Conservation (phyloP, 2,888 invertebrate species). For the Diplazon laetatorius region DNA sequence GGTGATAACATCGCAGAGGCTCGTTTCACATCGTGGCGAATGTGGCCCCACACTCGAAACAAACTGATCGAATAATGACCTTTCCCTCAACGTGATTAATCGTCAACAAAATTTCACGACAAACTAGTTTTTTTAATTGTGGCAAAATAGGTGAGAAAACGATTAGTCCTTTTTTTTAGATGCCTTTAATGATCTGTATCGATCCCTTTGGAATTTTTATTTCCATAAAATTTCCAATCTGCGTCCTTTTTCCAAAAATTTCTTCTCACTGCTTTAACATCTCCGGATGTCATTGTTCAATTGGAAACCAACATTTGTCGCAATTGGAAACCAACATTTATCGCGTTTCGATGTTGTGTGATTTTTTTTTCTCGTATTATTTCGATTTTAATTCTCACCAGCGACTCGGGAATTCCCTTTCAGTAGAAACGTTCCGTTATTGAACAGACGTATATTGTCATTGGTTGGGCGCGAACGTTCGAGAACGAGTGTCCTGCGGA, state of each 20-base stretch:
- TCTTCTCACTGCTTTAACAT: too few relatives aligned
- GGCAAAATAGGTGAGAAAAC: too few relatives aligned
- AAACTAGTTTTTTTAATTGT: constrained; percentile 21
- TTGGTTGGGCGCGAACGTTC: constrained; percentile 2
- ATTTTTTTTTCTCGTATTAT: too few relatives aligned
- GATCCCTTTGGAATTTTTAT: too few relatives aligned
- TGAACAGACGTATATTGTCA: constrained; percentile 20
- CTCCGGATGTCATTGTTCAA: too few relatives aligned
- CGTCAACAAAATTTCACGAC: constrained; percentile 47
- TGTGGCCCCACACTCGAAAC: constrained; percentile 43
- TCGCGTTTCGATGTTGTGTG: too few relatives aligned
- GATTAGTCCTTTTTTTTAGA: too few relatives aligned
- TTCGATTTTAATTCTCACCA: not conserved
- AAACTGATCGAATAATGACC: constrained; percentile 14
- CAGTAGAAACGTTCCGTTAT: constrained; percentile 10
- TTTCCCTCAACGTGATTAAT: constrained; percentile 11
- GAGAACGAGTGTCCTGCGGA: constrained; percentile 44
- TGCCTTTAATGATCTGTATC: too few relatives aligned
- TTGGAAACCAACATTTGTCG: too few relatives aligned
- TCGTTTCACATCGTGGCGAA: constrained; percentile 35
- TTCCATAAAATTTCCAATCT: too few relatives aligned
- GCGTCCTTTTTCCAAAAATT: too few relatives aligned
- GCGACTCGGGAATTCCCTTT: not conserved
- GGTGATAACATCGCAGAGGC: constrained; percentile 16
- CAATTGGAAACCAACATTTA: not conserved